Conservation (phyloP, 2,113 vertebrate genomes). For the Neogale vison region DNA sequence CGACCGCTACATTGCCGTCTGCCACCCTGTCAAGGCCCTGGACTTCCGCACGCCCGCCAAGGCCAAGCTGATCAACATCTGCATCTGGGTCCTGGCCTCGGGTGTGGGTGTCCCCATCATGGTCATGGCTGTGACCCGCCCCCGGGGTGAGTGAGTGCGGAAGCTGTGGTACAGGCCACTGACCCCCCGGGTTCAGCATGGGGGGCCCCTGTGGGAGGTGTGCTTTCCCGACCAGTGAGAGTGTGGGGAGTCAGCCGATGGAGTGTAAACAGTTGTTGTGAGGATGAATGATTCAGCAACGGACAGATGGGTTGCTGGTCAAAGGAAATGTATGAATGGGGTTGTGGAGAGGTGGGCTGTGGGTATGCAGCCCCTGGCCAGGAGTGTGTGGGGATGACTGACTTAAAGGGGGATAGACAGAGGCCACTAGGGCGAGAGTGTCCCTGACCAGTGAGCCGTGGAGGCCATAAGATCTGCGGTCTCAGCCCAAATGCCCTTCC, state of each 20-base stretch:
- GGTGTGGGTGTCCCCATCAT: conserved; percentile 95
- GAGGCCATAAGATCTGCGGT: background rate
- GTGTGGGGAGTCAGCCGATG: background rate
- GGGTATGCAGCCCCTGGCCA: background rate
- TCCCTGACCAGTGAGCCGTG: background rate
- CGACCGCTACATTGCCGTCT: conserved; percentile 96
- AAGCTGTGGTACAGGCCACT: background rate
- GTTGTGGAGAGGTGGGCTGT: background rate
- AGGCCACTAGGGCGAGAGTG: background rate
- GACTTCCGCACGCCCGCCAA: conserved; percentile 96
- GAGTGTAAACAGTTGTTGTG: background rate
- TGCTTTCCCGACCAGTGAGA: background rate
- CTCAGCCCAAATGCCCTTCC: background rate
- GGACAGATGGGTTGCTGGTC: background rate
- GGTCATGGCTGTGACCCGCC: conserved; percentile 93
- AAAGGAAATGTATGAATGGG: background rate
- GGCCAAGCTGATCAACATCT: conserved; percentile 96
- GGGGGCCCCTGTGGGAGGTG: background rate
- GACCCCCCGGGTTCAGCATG: background rate
- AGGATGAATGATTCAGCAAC: background rate
- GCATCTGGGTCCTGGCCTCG: conserved; percentile 97
- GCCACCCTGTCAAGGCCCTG: conserved; percentile 94
- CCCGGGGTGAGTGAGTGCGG: conserved; percentile 86
- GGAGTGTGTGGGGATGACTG: background rate
- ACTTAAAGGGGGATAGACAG: background rate